Evolutionary conservation across 2,797 vertebrate genomes (phyloP).

Genomic region (Pitangus sulphuratus): DNA sequence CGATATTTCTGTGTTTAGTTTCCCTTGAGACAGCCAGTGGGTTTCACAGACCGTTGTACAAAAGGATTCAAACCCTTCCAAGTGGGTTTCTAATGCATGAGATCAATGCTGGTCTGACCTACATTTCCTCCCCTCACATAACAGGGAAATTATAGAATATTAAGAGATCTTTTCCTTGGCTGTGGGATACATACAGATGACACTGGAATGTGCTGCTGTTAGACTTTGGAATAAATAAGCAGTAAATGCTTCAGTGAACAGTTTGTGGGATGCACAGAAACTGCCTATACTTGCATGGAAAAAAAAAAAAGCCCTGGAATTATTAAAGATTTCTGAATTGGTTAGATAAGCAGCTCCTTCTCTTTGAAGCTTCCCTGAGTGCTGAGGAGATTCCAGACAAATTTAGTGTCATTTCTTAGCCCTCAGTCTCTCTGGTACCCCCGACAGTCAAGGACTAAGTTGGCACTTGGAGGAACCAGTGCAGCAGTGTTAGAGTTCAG

Average conservation of each 20-base stretch:
- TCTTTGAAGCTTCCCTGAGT: not conserved
- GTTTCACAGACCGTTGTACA: not conserved
- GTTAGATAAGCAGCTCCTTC: not conserved
- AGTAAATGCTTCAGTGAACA: not conserved
- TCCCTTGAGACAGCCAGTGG: not conserved
- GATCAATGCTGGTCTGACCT: not conserved
- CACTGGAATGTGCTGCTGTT: not conserved
- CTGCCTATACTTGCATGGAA: not conserved
- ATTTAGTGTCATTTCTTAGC: not conserved
- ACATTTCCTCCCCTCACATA: not conserved
- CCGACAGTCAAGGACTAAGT: not conserved
- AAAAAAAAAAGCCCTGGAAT: not conserved
- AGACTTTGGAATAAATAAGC: not conserved
- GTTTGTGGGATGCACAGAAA: not conserved
- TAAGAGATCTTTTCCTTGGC: not conserved
- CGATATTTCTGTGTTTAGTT: not conserved
- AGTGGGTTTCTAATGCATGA: not conserved
- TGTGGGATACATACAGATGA: not conserved
- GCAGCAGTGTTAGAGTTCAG: not conserved
- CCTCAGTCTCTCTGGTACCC: not conserved
- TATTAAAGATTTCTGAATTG: not conserved
- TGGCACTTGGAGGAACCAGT: not conserved
- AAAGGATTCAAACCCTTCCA: not conserved
- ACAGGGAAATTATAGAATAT: not conserved
- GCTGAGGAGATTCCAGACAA: not conserved